Evolutionary conservation across 2,888 invertebrate genomes (phyloP).

Genomic region (Pharmacophagus antenor): DNA sequence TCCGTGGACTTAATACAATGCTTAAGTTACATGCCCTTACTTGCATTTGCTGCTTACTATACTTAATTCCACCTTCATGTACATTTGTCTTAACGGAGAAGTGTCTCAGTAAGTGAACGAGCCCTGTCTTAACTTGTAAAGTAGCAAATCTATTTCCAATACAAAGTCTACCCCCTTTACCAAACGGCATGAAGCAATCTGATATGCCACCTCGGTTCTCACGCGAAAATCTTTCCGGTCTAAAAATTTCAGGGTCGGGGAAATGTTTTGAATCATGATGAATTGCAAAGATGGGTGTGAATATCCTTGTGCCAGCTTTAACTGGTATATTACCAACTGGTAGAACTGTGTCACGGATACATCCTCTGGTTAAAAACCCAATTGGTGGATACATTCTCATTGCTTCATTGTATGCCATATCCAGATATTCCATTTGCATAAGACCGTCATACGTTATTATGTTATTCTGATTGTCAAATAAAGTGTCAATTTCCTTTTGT

Average conservation of each 20-base stretch:
- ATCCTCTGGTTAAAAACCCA: slow-evolving; percentile 46
- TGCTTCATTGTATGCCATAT: slow-evolving; percentile 51
- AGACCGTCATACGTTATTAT: slow-evolving; percentile 49
- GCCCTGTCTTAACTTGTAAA: slow-evolving; percentile 41
- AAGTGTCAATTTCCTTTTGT: slow-evolving; percentile 55
- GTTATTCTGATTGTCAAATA: slow-evolving; percentile 42
- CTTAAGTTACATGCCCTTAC: slow-evolving; percentile 31
- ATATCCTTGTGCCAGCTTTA: slow-evolving; percentile 51
- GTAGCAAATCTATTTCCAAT: slow-evolving; percentile 58
- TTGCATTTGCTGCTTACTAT: slow-evolving; percentile 34
- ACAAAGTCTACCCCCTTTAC: slow-evolving; percentile 65
- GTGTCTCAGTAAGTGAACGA: slow-evolving; percentile 45
- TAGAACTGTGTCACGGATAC: slow-evolving; percentile 47
- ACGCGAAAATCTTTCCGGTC: slow-evolving; percentile 47
- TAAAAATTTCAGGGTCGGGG: slow-evolving; percentile 37
- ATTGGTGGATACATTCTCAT: slow-evolving; percentile 56
- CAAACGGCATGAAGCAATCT: slow-evolving; percentile 64
- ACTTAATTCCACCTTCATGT: slow-evolving; percentile 42
- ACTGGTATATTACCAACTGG: slow-evolving; percentile 57
- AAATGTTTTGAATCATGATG: slow-evolving; percentile 67
- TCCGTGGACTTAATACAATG: slow-evolving; percentile 32
- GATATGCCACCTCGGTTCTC: slow-evolving; percentile 40
- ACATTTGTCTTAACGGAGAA: slow-evolving; percentile 43
- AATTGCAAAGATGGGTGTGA: slow-evolving; percentile 51
- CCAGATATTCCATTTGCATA: slow-evolving; percentile 51